Base-by-base conservation (phyloP, 1,140 invertebrate species). In the Drosophila setifemur region DNA sequence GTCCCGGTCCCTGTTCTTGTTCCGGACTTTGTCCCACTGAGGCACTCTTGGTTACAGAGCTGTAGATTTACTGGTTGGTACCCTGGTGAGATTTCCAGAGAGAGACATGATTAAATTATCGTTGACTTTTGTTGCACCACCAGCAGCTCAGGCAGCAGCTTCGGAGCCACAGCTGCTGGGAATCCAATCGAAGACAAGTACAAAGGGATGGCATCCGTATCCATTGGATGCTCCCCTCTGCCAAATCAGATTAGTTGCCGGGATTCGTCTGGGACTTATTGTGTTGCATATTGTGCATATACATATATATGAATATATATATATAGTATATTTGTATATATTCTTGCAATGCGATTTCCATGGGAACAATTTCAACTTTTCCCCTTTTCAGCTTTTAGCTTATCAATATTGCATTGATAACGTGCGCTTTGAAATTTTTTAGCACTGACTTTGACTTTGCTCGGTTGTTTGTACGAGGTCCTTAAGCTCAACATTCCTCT, bases 41-140 rank as follows among this genome's bases (percentile, higher is more conserved):
- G 39, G 31, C n/a, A n/a, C n/a, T n/a, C n/a, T 16, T 37, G 37
- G 37, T 4, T 3, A 44, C 7, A 21, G 1, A 42, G 11, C 16
- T 9, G 19, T 2, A 11, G 39, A 42, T 42, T 9, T 12, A 42
- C 39, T 9, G 5, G n/a, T n/a, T n/a, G n/a, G n/a, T n/a, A n/a
- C 29, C 9, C 9, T 33, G 29, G 6, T 8, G n/a, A 42, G 40
- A 47, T 37, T 29, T 60, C 57, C 57, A 25, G 18, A 12, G 33
- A 39, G 33, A 25, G 61, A 63, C 25, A 66, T 66, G 61, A 66
- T 66, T 66, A 64, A 66, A 66, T 66, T 66, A 66, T 66, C 61
- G 58, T 66, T 66, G 61, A 66, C 61, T 66, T 64, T 66, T 66
- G 61, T 64, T 66, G 61, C 40, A 25, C 14, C 14, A 25, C 11